phyloP scores from a whole-genome alignment of 2,888 invertebrate genomes.

The Lydus trimaculatus region DNA sequence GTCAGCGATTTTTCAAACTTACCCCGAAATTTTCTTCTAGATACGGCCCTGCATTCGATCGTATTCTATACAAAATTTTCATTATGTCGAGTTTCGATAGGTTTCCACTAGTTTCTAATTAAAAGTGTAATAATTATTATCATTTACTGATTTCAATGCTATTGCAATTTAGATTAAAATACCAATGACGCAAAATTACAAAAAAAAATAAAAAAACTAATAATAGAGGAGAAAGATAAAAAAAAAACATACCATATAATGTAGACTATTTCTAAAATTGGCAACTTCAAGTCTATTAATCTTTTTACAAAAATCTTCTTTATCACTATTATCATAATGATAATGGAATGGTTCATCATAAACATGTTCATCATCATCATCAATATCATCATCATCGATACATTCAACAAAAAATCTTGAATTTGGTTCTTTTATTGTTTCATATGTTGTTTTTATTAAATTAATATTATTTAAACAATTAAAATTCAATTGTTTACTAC shows the following conservation, averaged over 20 bases:
- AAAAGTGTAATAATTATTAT: no score
- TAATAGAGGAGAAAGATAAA: background rate
- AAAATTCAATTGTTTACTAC: conserved; percentile 47
- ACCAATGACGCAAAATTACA: no score
- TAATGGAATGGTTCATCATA: conserved; percentile 68
- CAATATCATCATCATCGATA: conserved; percentile 68
- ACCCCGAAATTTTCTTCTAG: no score
- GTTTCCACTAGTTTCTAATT: no score
- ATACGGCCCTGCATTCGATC: no score
- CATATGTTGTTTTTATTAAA: conserved; percentile 53
- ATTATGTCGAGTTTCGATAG: no score
- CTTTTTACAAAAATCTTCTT: conserved; percentile 16
- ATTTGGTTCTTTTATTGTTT: conserved; percentile 51
- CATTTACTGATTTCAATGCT: no score
- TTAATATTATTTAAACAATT: conserved; percentile 58
- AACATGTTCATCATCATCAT: conserved; percentile 67
- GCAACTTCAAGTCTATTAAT: conserved; percentile 37
- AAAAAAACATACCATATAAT: conserved; percentile 61
- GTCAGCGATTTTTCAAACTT: no score
- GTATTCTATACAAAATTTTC: no score
- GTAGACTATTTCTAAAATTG: conserved; percentile 55
- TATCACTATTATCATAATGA: conserved; percentile 27
- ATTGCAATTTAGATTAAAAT: no score
- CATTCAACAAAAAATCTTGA: conserved; percentile 55
- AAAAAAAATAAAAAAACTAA: background rate